Evolutionary conservation across 1,140 invertebrate species (phyloP).

Genomic region (Leptinotarsa defecta): DNA sequence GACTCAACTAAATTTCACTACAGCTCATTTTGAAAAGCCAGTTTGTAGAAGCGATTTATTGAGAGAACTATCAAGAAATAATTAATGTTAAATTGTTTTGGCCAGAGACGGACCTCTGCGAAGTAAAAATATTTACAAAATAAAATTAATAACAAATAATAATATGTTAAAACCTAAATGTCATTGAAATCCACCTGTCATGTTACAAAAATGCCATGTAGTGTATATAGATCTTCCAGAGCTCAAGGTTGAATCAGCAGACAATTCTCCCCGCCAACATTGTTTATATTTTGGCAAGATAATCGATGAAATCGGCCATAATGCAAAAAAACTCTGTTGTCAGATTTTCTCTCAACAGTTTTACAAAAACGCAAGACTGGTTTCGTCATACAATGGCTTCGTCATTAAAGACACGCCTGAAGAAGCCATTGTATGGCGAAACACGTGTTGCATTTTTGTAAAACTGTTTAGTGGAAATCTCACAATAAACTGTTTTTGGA

Average conservation of each 20-base stretch:
- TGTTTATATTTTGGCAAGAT: background rate
- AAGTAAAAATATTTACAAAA: conserved; percentile 14
- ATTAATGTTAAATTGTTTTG: background rate
- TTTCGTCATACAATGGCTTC: no score
- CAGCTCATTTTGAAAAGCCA: background rate
- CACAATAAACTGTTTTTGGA: background rate
- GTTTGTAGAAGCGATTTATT: background rate
- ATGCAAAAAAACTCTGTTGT: background rate
- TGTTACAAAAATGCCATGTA: background rate
- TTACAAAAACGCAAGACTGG: no score
- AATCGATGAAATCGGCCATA: no score
- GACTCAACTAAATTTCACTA: background rate
- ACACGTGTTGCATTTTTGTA: background rate
- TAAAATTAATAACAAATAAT: conserved; percentile 11
- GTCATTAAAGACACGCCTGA: no score
- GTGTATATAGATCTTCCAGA: background rate
- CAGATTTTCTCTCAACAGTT: no score
- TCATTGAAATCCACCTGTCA: background rate
- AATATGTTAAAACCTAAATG: conserved; percentile 1
- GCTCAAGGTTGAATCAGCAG: background rate
- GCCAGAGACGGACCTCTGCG: background rate
- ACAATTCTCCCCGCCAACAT: background rate
- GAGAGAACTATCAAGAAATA: background rate
- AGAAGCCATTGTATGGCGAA: no score
- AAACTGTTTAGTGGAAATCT: background rate